Evolutionary conservation across 2,797 vertebrate genomes (phyloP).

Genomic region (Agapornis canus): DNA sequence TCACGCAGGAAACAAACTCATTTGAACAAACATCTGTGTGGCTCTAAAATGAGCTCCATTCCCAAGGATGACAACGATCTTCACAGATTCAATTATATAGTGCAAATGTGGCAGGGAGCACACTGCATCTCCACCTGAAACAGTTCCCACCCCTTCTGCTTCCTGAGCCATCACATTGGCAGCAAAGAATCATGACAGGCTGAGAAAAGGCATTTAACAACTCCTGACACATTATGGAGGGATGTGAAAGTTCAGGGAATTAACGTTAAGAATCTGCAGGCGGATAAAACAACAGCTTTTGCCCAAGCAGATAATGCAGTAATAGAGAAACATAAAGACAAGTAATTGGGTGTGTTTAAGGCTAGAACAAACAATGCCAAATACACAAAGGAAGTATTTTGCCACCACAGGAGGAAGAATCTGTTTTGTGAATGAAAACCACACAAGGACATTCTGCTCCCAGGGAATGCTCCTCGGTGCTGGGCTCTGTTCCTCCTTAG

Average conservation of each 20-base stretch:
- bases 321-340: conserved; percentile 14
- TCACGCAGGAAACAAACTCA: neutral
- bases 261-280: neutral
- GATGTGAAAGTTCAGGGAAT: neutral
- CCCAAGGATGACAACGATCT: neutral
- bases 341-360: neutral
- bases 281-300: neutral
- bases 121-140: accelerated
- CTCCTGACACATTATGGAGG: neutral
- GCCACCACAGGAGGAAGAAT: neutral
- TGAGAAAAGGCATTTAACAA: neutral
- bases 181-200: neutral
- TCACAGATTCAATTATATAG: neutral
- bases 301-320: neutral
- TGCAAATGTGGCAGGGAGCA: neutral
- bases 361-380: neutral
- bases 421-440: neutral
- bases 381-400: neutral
- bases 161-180: neutral
- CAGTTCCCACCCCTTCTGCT: neutral
- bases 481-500: neutral
- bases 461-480: accelerated
- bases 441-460: too few species aligned
- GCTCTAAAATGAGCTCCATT: neutral
- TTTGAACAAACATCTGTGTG: neutral